These are phyloP conservation scores for Musca vetustissima DNA, from an alignment of 1,140 invertebrate genomes.

Conservation along the genomic window DNA sequence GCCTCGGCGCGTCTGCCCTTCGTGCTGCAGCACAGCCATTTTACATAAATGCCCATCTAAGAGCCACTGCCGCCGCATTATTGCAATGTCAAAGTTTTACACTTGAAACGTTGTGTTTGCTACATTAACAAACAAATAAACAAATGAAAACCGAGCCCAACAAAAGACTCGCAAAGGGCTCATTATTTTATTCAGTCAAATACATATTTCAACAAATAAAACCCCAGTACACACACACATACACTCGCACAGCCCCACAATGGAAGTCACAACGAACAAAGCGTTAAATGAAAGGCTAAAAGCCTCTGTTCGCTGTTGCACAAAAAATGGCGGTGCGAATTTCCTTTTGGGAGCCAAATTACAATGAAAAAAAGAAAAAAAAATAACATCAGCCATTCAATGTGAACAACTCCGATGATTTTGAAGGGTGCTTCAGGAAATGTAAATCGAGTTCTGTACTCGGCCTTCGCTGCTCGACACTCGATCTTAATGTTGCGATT, in stretches of 20 bases:
- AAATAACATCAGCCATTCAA: neutral
- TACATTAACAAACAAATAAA: neutral
- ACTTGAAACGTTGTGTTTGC: conserved; percentile 9
- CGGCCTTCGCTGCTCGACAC: neutral
- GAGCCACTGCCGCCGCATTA: conserved; percentile 10
- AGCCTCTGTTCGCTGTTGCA: neutral
- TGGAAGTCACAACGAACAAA: conserved; percentile 8
- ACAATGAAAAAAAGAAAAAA: neutral
- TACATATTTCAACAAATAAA: conserved; percentile 14
- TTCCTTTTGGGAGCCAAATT: conserved; percentile 11
- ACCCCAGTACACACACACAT: neutral
- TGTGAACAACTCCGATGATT: neutral
- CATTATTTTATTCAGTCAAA: conserved; percentile 22
- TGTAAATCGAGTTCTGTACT: neutral
- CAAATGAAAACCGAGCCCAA: conserved; percentile 4
- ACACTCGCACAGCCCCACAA: neutral
- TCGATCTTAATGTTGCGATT: conserved; percentile 1
- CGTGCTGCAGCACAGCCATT: no score
- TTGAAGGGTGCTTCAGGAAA: conserved; percentile 8
- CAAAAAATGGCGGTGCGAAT: conserved; percentile 26
- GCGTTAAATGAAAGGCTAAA: conserved; percentile 3
- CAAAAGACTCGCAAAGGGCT: conserved; percentile 19
- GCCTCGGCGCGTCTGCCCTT: no score
- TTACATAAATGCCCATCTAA: neutral
- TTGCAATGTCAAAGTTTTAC: conserved; percentile 24